Base-by-base conservation (phyloP, 2,888 invertebrate genomes). In the Gerris lacustris region DNA sequence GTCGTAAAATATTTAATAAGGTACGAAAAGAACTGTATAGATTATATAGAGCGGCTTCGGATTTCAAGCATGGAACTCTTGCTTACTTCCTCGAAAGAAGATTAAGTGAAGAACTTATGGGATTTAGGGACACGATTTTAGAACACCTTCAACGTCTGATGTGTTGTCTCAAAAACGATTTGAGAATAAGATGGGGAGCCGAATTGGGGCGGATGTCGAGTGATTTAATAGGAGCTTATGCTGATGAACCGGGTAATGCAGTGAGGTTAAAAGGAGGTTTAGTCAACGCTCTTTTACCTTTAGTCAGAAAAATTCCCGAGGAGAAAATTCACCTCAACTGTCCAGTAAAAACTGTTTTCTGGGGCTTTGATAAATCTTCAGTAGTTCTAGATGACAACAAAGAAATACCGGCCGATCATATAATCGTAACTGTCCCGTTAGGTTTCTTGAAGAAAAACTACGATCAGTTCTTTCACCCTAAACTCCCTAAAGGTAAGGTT, bases 101-200 rank as follows among this genome's bases (percentile, higher is more conserved):
- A 73, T 87, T 88, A 75, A 87, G 88, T 77, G 87, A 88, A 78
- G 88, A 88, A 78, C 78, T 88, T 71, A 84, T 85, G 76, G 86
- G 86, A 77, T 88, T 88, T 78, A 87, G 88, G 0, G 87, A 88
- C 79, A 87, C 88, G 76, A 86, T 87, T 79, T 83, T 87, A 73
- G 87, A 87, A 77, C 88, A 88, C 76, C 88, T 87, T 4, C 85
- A 86, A 44, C 82, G 87, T 66, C 86, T 89, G 7, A 85, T 88
- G 85, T 87, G 86, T 76, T 88, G 88, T 9, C 78, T 88, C 76
- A 85, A 85, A 1, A 87, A 88, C 77, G 80, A 82, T 72, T 78
- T 90, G 68, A 84, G 88, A 72, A 86, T 86, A 75, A 83, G 83
- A 75, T 84, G 88, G 76, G 90, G 91, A 2, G 89, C 89, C 75